A percentile compares a stretch with the other conserved stretches of the same genome.
These are phyloP conservation scores for Drosophila colorata DNA, from an alignment of 2,888 invertebrate species.

Conservation along the genomic window DNA sequence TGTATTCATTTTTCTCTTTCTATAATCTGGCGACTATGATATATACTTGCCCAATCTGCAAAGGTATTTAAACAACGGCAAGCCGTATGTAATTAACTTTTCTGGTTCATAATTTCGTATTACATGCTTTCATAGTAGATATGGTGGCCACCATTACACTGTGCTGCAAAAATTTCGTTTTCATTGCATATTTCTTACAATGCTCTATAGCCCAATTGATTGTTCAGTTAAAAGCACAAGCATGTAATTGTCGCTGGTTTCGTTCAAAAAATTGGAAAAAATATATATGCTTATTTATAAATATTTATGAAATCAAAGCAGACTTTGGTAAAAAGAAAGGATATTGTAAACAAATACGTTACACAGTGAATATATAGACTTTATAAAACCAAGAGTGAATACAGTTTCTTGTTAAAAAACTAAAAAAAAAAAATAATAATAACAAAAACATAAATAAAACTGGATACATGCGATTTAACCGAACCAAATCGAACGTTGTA, in stretches of 20 bases:
- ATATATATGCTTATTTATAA: conserved; percentile 8
- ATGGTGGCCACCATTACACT: conserved; percentile 51
- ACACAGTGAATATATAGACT: conserved; percentile 17
- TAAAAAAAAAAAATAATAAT: neutral
- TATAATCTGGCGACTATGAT: too few relatives aligned
- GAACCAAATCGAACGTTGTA: conserved; percentile 13
- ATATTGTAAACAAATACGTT: conserved; percentile 20
- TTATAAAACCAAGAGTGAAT: neutral
- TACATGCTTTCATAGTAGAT: conserved; percentile 42
- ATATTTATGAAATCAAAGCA: conserved; percentile 25
- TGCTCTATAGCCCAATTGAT: conserved; percentile 40
- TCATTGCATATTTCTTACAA: conserved; percentile 6
- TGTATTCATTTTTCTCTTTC: too few relatives aligned
- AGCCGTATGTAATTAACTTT: neutral
- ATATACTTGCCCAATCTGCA: conserved; percentile 12
- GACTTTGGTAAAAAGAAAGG: conserved; percentile 13
- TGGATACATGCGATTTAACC: conserved; percentile 34
- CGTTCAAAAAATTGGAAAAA: conserved; percentile 7
- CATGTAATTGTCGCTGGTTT: conserved; percentile 59
- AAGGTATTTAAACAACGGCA: conserved; percentile 23
- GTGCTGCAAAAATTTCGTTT: conserved; percentile 49
- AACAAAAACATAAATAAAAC: neutral
- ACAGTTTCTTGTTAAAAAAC: neutral
- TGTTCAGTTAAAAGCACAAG: conserved; percentile 46
- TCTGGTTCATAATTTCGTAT: conserved; percentile 10